Conservation (phyloP, 2,888 invertebrate species). For the Macrosoma leucophasiata region DNA sequence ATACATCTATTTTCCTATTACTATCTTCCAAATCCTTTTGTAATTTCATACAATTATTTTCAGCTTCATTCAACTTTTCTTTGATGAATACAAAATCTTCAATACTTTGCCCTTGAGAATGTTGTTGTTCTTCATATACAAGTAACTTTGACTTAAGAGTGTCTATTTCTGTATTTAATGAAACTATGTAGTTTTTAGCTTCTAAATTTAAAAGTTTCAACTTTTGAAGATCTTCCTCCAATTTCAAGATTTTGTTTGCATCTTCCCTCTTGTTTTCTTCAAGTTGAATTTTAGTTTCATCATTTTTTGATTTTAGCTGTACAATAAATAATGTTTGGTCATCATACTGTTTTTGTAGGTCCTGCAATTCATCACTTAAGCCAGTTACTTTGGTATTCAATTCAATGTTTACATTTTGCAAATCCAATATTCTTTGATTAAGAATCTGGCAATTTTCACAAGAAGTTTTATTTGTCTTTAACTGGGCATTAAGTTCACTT, state of each 20-base stretch:
- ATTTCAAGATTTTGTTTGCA: too few relatives aligned
- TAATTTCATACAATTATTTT: conserved; percentile 27
- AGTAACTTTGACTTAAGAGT: conserved; percentile 14
- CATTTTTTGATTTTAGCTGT: conserved; percentile 31
- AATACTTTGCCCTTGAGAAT: background rate
- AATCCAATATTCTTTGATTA: conserved; percentile 36
- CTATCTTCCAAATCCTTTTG: conserved; percentile 44
- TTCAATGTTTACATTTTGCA: conserved; percentile 34
- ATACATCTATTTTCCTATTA: conserved; percentile 49
- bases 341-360: conserved; percentile 13
- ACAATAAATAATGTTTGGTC: conserved; percentile 13
- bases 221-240: conserved; percentile 34
- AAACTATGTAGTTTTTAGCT: conserved; percentile 29
- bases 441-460: conserved; percentile 39
- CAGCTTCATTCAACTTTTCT: conserved; percentile 41
- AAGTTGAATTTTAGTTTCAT: conserved; percentile 36
- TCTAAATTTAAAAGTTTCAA: too few relatives aligned
- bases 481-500: conserved; percentile 41
- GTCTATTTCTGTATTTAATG: conserved; percentile 39
- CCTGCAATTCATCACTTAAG: conserved; percentile 15
- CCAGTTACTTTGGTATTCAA: conserved; percentile 28
- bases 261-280: conserved; percentile 28
- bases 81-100: conserved; percentile 38
- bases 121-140: conserved; percentile 6
- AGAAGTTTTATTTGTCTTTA: conserved; percentile 30